Percentiles rank a stretch among this genome's conserved stretches.
Conservation (phyloP, 2,113 vertebrate species). For the Oreotrochilus melanogaster region DNA sequence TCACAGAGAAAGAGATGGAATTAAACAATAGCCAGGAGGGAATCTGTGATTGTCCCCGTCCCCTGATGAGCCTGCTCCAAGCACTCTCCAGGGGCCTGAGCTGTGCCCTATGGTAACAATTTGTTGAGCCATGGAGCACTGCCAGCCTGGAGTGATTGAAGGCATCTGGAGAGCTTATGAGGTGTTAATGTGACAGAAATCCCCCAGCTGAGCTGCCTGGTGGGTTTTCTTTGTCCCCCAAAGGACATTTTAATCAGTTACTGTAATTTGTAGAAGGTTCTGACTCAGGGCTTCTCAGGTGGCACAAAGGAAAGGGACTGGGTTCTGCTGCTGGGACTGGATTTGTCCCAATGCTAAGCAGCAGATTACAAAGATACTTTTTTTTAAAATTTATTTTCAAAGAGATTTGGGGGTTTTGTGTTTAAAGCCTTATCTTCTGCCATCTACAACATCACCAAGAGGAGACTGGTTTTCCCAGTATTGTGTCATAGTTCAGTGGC, state of each 20-base stretch:
- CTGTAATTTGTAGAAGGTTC: neutral
- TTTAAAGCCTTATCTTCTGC: neutral
- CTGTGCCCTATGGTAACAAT: neutral
- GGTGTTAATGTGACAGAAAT: neutral
- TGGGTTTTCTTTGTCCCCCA: neutral
- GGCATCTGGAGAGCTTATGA: constrained; percentile 15
- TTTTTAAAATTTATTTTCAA: neutral
- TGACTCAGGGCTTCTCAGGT: neutral
- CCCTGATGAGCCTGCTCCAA: neutral
- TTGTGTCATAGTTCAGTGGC: neutral
- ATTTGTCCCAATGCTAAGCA: neutral
- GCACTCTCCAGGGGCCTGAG: neutral
- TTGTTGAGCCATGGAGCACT: neutral
- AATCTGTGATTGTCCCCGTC: neutral
- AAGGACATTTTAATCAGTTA: neutral
- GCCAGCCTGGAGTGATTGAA: neutral
- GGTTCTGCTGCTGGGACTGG: neutral
- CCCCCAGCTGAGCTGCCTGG: neutral
- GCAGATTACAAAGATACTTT: no score
- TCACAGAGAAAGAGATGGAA: neutral
- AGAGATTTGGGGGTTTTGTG: neutral
- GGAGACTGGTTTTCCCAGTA: neutral
- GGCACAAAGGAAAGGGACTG: neutral
- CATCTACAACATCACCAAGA: neutral
- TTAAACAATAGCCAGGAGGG: neutral